Evolutionary conservation across 1,140 invertebrate species (phyloP).

Genomic region (Aricia agestis): DNA sequence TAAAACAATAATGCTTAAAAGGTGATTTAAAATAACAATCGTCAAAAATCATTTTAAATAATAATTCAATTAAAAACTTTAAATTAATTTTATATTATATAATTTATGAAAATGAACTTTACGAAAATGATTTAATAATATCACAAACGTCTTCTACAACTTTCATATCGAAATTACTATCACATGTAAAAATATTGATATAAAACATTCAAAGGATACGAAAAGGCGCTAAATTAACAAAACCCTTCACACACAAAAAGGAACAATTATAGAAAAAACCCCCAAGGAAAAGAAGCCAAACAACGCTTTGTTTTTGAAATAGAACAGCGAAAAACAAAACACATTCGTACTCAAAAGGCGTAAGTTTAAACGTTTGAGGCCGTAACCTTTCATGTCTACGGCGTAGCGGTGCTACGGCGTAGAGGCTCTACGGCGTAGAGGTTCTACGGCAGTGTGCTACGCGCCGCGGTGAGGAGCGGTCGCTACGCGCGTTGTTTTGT

Average conservation of each 20-base stretch:
- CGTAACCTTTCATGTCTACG: constrained; percentile 57
- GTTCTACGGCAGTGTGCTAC: constrained; percentile 61
- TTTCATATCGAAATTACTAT: too few species aligned
- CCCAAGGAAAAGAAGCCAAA: constrained; percentile 47
- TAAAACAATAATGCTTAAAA: too few species aligned
- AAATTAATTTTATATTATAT: too few species aligned
- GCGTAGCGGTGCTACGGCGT: constrained; percentile 40
- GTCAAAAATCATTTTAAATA: too few species aligned
- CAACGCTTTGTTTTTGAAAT: constrained; percentile 57
- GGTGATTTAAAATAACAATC: too few species aligned
- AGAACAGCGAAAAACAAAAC: constrained; percentile 60
- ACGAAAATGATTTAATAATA: too few species aligned
- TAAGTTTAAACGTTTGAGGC: constrained; percentile 62
- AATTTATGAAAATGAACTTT: too few species aligned
- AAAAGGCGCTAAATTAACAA: constrained; percentile 7
- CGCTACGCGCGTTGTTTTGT: constrained; percentile 22
- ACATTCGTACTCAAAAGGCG: constrained; percentile 67
- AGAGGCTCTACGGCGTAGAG: constrained; percentile 38
- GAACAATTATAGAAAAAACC: constrained; percentile 23
- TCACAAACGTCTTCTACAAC: too few species aligned
- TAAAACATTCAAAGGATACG: not conserved
- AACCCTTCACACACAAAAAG: constrained; percentile 2
- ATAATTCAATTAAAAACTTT: too few species aligned
- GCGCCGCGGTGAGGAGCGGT: constrained; percentile 43
- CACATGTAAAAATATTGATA: not conserved